phyloP scores from a whole-genome alignment of 2,797 vertebrate species.

The Onychomys torridus region DNA sequence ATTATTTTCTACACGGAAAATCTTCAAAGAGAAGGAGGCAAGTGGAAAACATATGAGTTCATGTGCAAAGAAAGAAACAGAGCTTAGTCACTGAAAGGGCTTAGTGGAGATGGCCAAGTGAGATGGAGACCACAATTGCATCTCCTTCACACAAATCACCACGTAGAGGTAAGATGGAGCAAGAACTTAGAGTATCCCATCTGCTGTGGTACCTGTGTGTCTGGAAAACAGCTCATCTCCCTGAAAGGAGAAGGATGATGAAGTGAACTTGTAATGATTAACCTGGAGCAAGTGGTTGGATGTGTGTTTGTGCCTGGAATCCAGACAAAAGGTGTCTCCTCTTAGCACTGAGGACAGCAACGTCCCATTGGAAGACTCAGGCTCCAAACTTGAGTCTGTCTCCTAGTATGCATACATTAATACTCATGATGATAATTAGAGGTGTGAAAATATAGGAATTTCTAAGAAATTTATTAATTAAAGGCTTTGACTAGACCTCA shows the following conservation, averaged over 20 bases:
- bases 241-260: not conserved
- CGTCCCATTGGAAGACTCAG: not conserved
- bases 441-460: not conserved
- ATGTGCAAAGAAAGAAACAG: constrained; percentile 43
- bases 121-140: not conserved
- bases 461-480: constrained; percentile 21
- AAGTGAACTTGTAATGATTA: constrained; percentile 1
- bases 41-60: not conserved
- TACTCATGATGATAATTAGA: not conserved
- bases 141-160: constrained; percentile 6
- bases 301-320: not conserved
- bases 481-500: constrained; percentile 32
- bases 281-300: not conserved
- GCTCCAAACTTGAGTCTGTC: not conserved
- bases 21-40: not conserved
- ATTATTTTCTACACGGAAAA: not conserved
- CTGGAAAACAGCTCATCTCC: not conserved
- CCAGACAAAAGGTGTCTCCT: not conserved
- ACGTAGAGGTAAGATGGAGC: not conserved
- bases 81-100: not conserved
- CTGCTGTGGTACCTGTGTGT: not conserved
- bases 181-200: constrained; percentile 27
- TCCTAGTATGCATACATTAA: not conserved
- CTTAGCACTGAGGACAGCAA: not conserved
- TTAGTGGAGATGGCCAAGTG: not conserved